Conservation (phyloP, 2,113 vertebrate genomes). For the Nematolebias whitei region DNA sequence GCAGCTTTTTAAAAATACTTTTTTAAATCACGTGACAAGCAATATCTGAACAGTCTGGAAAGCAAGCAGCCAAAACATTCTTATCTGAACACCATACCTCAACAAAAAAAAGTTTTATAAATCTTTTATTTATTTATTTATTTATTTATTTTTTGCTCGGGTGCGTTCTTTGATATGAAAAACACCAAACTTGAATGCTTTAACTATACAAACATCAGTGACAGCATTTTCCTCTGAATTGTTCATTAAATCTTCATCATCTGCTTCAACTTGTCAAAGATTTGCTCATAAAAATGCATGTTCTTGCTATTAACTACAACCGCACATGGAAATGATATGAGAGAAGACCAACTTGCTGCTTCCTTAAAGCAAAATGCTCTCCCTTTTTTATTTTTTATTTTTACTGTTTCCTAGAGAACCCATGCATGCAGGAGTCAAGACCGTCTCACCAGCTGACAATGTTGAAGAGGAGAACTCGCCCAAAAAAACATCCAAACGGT, state of each 20-base stretch:
- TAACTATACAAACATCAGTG: too few relatives aligned
- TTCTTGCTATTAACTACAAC: background rate
- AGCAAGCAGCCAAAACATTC: conserved; percentile 2
- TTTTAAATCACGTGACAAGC: background rate
- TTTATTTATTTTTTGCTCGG: background rate
- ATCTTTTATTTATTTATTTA: background rate
- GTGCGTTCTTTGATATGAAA: too few relatives aligned
- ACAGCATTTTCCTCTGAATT: too few relatives aligned
- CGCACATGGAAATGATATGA: background rate
- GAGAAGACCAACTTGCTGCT: conserved; percentile 32
- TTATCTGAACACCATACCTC: conserved; percentile 1
- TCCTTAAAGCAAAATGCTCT: conserved; percentile 5
- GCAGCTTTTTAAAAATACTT: background rate
- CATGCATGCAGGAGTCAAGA: background rate
- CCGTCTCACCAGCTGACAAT: conserved; percentile 23
- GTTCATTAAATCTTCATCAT: too few relatives aligned
- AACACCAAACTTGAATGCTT: too few relatives aligned
- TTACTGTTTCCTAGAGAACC: conserved; percentile 4
- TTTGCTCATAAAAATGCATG: too few relatives aligned
- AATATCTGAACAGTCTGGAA: background rate
- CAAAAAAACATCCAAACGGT: background rate
- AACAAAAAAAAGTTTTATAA: too few relatives aligned
- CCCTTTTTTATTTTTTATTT: background rate
- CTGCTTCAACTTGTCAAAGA: too few relatives aligned
- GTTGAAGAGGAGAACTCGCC: conserved; percentile 17